Evolutionary conservation across 2,797 vertebrate species (phyloP).

Genomic region (Bradypodion pumilum): DNA sequence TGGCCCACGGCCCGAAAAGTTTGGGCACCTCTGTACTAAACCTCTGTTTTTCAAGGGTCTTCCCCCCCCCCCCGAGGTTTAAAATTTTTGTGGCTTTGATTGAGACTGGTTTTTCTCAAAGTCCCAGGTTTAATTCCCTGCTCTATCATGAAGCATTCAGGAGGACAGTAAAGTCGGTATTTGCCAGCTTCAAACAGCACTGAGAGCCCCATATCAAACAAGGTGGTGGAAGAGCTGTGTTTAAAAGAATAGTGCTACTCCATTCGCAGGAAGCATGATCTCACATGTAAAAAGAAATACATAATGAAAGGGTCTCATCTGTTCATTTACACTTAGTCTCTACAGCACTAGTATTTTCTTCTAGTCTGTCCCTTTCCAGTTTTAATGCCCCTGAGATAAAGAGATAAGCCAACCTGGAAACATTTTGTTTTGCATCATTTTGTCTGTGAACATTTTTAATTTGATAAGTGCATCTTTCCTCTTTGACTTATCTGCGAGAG

Average conservation of each 20-base stretch:
- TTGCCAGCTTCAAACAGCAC: neutral
- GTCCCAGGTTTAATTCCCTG: neutral
- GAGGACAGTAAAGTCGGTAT: neutral
- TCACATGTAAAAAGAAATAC: neutral
- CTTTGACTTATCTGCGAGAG: neutral
- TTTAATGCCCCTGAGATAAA: neutral
- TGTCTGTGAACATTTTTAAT: neutral
- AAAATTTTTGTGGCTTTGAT: neutral
- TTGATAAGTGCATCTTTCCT: neutral
- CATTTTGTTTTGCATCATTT: neutral
- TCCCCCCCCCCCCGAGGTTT: neutral
- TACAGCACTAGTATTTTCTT: neutral
- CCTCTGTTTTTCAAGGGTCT: neutral
- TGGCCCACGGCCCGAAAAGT: too few relatives aligned
- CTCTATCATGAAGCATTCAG: neutral
- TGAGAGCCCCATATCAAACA: too few relatives aligned
- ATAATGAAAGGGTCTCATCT: neutral
- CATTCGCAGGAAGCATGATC: neutral
- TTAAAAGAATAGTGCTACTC: neutral
- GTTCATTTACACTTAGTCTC: neutral
- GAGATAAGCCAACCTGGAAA: neutral
- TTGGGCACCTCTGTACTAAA: too few relatives aligned
- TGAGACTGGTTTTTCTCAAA: neutral
- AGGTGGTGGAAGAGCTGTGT: neutral
- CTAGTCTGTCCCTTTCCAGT: neutral